Conservation (phyloP, 2,113 vertebrate species). For the Psilopogon haemacephalus region DNA sequence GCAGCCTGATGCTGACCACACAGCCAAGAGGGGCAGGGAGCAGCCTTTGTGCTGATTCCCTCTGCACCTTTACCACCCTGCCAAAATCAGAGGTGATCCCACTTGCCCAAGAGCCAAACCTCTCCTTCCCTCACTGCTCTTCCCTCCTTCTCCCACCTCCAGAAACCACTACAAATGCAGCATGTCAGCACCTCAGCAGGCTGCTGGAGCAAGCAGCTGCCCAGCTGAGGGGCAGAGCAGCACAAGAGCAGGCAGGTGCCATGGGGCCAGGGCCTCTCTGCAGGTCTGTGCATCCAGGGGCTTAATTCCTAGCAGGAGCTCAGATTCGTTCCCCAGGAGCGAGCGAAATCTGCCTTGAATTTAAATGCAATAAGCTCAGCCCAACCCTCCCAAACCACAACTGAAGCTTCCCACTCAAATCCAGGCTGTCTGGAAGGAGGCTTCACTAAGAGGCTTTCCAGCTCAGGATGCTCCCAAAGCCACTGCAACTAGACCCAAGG, state of each 20-base stretch:
- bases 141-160: not conserved
- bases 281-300: not conserved
- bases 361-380: not conserved
- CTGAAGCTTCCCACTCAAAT: not conserved
- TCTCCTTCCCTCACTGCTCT: not conserved
- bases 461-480: not conserved
- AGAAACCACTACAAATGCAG: not conserved
- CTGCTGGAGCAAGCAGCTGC: not conserved
- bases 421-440: not conserved
- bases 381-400: not conserved
- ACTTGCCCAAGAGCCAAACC: not conserved
- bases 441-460: not conserved
- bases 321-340: not conserved
- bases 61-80: not conserved
- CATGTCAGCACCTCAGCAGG: not conserved
- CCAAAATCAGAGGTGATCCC: not conserved
- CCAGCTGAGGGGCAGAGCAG: not conserved
- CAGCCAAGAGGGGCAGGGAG: not conserved
- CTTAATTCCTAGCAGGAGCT: not conserved
- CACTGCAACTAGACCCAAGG: not conserved
- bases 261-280: not conserved
- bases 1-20: fast-evolving
- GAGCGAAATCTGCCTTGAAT: constrained; percentile 30
- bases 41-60: not conserved
- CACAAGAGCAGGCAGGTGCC: not conserved